Base-by-base conservation (phyloP, 2,888 invertebrate species). In the Ephialtes manifestator region DNA sequence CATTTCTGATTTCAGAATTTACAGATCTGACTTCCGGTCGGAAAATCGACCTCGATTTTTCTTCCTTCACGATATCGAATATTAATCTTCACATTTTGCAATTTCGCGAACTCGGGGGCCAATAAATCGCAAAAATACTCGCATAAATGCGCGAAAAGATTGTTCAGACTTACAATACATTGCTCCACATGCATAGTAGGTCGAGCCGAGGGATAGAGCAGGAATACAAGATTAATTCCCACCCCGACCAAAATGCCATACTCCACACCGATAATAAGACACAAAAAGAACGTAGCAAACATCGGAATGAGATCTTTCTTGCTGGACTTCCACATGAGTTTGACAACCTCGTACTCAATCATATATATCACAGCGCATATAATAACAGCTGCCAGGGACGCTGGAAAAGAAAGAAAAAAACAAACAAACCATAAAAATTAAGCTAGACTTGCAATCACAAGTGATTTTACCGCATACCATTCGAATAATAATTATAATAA, bases 291-390 rank as follows among this genome's bases (percentile, higher is more conserved):
- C 0, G 98, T 98, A 0, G 97, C 96, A 85, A 96, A 95, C 84
- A 98, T 97, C 0, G 98, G 97, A 3, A 97, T 95, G 2, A 97
- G 93, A 88, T 98, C 98, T 88, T 96, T 96, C 86, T 97, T 96
- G 85, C 97, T 97, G 0, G 97, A 97, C 15, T 96, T 96, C 98
- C 98, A 98, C 96, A 98, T 96, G 0, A 97, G 97, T 89, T 97
- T 97, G 0, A 98, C 96, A 67, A 97, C 97, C 95, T 97, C 97
- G 93, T 97, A 98, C 94, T 98, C 98, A 91, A 98, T 98, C 98
- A 98, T 98, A 94, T 98, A 98, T 93, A 99, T 97, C 85, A 99
- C 99, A 88, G 99, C 99, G 92, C 98, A 97, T 88, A 99, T 98
- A 85, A 99, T 98, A 65, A 99, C 98, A 3, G 98, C 98, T 48